These are phyloP conservation scores for Aegithalos caudatus DNA, from an alignment of 2,113 vertebrate species.

Conservation along the genomic window DNA sequence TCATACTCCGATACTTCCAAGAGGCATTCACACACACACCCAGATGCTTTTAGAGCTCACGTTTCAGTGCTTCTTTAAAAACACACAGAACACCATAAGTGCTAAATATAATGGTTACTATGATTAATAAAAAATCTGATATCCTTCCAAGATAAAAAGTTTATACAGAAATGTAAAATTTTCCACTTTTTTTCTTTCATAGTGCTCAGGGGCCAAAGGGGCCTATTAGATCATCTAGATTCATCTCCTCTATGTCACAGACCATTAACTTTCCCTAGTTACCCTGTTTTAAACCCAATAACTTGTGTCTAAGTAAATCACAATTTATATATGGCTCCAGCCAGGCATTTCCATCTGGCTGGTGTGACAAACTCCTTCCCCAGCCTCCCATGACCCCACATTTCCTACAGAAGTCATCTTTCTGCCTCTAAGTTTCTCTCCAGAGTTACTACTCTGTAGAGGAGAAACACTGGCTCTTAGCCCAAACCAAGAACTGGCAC, in stretches of 20 bases:
- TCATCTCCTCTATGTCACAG: background rate
- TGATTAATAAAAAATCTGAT: background rate
- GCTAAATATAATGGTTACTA: background rate
- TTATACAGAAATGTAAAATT: background rate
- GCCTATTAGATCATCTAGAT: constrained; percentile 10
- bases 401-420: background rate
- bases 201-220: background rate
- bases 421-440: background rate
- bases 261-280: constrained; percentile 4
- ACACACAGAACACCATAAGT: background rate
- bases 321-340: background rate
- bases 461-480: background rate
- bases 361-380: background rate
- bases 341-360: background rate
- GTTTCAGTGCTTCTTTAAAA: background rate
- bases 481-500: background rate
- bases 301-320: background rate
- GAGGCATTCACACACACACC: background rate
- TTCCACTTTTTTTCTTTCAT: background rate
- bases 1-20: background rate
- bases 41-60: background rate
- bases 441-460: background rate
- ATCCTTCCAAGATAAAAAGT: background rate
- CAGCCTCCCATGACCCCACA: background rate
- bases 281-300: background rate